Conservation (phyloP, 2,797 vertebrate species). For the Lepilemur septentrionalis region DNA sequence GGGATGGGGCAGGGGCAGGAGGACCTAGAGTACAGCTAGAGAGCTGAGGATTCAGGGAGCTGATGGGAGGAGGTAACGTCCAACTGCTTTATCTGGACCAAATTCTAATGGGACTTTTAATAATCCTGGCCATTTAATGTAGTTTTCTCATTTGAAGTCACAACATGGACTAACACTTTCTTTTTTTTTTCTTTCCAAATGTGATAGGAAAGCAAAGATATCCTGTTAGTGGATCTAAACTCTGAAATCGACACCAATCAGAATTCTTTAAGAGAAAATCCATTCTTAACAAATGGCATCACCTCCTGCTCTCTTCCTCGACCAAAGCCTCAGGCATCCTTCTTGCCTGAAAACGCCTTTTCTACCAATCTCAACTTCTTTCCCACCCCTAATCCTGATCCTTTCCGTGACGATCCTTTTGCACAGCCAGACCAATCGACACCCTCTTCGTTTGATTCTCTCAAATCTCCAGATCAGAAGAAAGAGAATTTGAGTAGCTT, state of each 20-base stretch:
- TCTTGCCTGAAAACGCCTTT: conserved; percentile 88
- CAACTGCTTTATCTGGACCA: not conserved
- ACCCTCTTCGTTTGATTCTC: conserved; percentile 83
- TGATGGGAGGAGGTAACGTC: not conserved
- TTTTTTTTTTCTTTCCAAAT: conserved; percentile 84
- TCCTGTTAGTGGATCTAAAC: conserved; percentile 97
- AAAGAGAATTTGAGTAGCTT: conserved; percentile 80
- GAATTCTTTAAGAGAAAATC: conserved; percentile 93
- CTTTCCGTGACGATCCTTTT: conserved; percentile 95
- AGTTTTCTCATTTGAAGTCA: conserved; percentile 61
- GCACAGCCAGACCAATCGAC: conserved; percentile 83
- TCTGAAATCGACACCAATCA: conserved; percentile 96
- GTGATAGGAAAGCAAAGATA: conserved; percentile 95
- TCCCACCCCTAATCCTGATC: conserved; percentile 93
- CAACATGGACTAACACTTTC: conserved; percentile 74
- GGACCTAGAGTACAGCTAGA: too few species aligned
- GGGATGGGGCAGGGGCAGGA: not conserved
- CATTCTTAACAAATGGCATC: conserved; percentile 88
- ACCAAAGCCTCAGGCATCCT: conserved; percentile 84
- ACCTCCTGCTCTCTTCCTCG: conserved; percentile 87
- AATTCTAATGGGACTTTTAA: not conserved
- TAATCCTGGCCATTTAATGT: conserved; percentile 38
- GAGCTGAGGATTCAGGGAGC: not conserved
- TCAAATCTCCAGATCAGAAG: conserved; percentile 83
- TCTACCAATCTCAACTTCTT: conserved; percentile 93